A percentile compares a stretch with the other conserved stretches of the same genome.
phyloP scores from a whole-genome alignment of 2,113 vertebrate species.

The Lophochroa leadbeateri region DNA sequence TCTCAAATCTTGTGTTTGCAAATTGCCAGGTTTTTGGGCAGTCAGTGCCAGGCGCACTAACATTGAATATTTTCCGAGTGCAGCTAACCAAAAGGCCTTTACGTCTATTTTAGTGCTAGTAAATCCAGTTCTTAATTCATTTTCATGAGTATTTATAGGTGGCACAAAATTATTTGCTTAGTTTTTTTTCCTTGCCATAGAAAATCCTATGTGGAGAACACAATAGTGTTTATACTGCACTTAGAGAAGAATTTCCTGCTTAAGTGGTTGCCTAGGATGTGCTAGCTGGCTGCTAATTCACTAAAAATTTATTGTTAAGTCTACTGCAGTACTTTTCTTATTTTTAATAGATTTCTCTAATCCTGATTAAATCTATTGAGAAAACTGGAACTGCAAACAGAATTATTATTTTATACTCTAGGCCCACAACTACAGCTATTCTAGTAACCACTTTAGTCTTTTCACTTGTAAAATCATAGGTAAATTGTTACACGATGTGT shows the following conservation, averaged over 20 bases:
- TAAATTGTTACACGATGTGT: neutral
- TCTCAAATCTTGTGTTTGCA: neutral
- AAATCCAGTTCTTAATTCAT: slow-evolving; percentile 10
- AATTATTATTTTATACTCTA: neutral
- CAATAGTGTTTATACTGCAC: neutral
- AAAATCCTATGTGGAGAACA: neutral
- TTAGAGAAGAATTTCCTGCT: neutral
- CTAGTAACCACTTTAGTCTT: neutral
- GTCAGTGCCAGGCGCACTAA: neutral
- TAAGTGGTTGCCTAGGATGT: neutral
- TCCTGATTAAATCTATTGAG: neutral
- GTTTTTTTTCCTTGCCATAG: neutral
- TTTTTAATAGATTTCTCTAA: neutral
- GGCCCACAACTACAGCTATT: neutral
- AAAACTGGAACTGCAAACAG: neutral
- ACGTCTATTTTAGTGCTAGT: neutral
- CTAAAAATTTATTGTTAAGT: neutral
- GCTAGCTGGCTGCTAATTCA: neutral
- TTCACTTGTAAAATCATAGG: neutral
- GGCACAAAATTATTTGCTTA: neutral
- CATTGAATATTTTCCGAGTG: neutral
- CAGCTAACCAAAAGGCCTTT: slow-evolving; percentile 29
- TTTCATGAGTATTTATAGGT: slow-evolving; percentile 23
- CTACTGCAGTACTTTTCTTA: neutral
- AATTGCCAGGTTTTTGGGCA: neutral